These are phyloP conservation scores for Mobula hypostoma DNA, from an alignment of 2,113 vertebrate species.

Conservation along the genomic window DNA sequence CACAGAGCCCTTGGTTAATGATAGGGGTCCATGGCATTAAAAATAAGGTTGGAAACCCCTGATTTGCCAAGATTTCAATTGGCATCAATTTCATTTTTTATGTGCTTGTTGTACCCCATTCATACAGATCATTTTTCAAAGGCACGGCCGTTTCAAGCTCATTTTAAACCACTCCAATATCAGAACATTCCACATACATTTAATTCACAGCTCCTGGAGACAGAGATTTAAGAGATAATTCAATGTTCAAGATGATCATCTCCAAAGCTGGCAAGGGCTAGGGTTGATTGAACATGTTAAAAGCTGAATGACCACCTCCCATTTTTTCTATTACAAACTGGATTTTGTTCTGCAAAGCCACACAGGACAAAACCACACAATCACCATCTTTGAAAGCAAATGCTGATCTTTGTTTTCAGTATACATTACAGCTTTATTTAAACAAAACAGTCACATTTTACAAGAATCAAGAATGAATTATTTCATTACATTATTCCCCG, in stretches of 20 bases:
- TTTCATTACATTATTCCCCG: not conserved
- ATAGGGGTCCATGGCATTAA: no score
- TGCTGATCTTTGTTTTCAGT: conserved; percentile 13
- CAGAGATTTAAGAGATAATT: not conserved
- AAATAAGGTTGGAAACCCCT: no score
- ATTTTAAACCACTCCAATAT: not conserved
- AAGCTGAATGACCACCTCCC: not conserved
- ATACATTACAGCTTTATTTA: conserved; percentile 21
- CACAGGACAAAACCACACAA: not conserved
- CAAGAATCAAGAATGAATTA: not conserved
- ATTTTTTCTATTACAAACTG: not conserved
- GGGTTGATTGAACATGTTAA: not conserved
- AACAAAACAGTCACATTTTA: conserved; percentile 24
- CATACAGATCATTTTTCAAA: not conserved
- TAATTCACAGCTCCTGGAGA: not conserved
- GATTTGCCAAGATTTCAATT: no score
- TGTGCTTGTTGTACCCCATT: not conserved
- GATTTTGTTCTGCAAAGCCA: not conserved
- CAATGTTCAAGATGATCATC: not conserved
- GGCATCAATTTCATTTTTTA: no score
- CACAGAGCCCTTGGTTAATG: no score
- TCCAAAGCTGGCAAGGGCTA: no score
- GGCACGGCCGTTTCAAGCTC: not conserved
- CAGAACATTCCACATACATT: no score
- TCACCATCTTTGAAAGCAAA: not conserved